Evolutionary conservation across 2,113 vertebrate species (phyloP).

Genomic region (Pipra filicauda): DNA sequence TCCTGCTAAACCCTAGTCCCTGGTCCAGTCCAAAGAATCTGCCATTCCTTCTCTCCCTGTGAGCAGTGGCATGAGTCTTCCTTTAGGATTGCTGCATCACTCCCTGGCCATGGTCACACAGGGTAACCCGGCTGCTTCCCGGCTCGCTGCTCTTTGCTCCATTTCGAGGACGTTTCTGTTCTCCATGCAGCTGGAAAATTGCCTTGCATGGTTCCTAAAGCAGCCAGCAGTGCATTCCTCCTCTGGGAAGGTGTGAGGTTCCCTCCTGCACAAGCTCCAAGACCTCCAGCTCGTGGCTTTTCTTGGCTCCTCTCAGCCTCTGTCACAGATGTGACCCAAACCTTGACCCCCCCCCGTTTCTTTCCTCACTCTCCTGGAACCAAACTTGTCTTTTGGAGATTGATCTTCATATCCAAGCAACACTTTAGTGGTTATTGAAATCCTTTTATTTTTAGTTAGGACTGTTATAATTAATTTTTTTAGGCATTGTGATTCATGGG

Average conservation of each 20-base stretch:
- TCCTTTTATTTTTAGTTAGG: neutral
- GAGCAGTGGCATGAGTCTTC: neutral
- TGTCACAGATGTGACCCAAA: neutral
- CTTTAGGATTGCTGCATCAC: neutral
- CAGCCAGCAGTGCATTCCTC: neutral
- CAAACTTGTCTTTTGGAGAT: neutral
- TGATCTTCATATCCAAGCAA: neutral
- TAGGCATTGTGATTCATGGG: neutral
- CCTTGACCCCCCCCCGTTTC: neutral
- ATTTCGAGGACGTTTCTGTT: neutral
- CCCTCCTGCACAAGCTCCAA: neutral
- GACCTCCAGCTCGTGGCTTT: neutral
- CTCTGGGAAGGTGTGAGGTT: neutral
- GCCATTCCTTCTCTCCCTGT: neutral
- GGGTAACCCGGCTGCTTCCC: neutral
- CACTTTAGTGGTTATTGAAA: neutral
- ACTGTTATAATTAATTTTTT: neutral
- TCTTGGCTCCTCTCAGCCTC: neutral
- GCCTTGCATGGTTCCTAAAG: neutral
- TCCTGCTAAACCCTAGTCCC: neutral
- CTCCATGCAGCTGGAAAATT: neutral
- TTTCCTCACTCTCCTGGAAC: neutral
- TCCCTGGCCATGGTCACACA: rapidly evolving
- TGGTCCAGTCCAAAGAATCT: neutral
- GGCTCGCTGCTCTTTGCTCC: neutral